Percentiles rank a stretch among this genome's conserved stretches.
Conservation (phyloP, 2,113 vertebrate species). For the Calyptommatus sinebrachiatus region DNA sequence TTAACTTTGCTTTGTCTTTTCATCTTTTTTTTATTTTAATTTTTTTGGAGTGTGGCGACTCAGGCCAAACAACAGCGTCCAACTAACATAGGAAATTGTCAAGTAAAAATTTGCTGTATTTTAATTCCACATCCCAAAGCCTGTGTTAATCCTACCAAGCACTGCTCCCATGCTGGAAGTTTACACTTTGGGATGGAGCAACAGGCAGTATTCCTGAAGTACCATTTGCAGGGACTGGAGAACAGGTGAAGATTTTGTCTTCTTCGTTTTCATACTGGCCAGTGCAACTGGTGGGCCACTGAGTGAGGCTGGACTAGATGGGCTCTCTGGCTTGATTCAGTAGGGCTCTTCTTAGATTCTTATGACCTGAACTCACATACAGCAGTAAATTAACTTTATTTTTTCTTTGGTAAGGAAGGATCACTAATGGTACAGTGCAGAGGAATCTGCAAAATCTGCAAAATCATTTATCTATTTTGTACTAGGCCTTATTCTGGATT, state of each 20-base stretch:
- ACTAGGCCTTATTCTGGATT: too few relatives aligned
- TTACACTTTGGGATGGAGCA: not conserved
- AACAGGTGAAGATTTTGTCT: too few relatives aligned
- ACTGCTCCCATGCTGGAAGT: not conserved
- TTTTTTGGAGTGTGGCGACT: constrained; percentile 62
- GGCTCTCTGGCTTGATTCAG: too few relatives aligned
- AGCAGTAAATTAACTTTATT: not conserved
- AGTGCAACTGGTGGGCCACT: too few relatives aligned
- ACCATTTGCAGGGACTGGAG: too few relatives aligned
- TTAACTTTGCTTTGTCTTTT: constrained; percentile 15
- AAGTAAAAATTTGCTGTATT: not conserved
- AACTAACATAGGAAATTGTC: constrained; percentile 43
- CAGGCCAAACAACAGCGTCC: constrained; percentile 37
- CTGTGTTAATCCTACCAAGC: not conserved
- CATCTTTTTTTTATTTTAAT: not conserved
- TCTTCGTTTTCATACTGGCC: too few relatives aligned
- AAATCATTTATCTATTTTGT: too few relatives aligned
- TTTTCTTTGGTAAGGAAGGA: not conserved
- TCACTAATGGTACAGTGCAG: too few relatives aligned
- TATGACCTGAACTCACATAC: not conserved
- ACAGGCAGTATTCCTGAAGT: too few relatives aligned
- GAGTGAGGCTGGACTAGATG: too few relatives aligned
- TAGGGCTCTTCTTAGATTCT: too few relatives aligned
- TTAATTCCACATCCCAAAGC: not conserved
- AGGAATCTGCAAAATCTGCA: too few relatives aligned